Evolutionary conservation across 35 echinoderm and acorn worm species (phyloP).

Genomic region (Strongylocentrotus purpuratus): DNA sequence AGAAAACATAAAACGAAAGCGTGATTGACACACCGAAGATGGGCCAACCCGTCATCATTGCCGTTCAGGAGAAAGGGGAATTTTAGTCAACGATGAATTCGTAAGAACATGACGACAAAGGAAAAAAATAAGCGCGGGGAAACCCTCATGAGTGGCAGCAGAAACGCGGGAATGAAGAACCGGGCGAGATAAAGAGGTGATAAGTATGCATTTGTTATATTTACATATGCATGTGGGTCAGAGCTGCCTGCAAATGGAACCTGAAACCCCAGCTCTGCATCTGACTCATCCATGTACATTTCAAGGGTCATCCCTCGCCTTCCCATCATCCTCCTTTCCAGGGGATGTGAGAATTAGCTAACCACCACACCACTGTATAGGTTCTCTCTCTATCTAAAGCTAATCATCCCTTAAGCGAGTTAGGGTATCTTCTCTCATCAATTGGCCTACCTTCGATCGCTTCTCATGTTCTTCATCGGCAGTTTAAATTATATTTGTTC

Average conservation of each 20-base stretch:
- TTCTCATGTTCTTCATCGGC: constrained; percentile 21
- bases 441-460: neutral
- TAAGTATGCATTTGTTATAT: constrained; percentile 44
- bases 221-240: constrained; percentile 43
- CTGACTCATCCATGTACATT: constrained; percentile 28
- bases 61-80: neutral
- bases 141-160: constrained; percentile 14
- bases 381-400: neutral
- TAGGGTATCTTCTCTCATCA: constrained; percentile 1
- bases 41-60: constrained; percentile 29
- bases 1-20: neutral
- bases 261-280: neutral
- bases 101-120: neutral
- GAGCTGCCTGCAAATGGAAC: constrained; percentile 13
- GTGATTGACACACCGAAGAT: constrained; percentile 37
- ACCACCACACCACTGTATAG: neutral
- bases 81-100: neutral
- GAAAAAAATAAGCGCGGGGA: neutral
- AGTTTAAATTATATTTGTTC: neutral
- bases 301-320: constrained; percentile 22
- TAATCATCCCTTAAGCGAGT: constrained; percentile 2
- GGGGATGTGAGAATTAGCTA: neutral
- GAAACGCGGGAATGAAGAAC: neutral
- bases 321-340: neutral
- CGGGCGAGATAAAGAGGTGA: neutral